Conservation (phyloP, 2,797 vertebrate genomes). For the Melanotaenia nigrans region DNA sequence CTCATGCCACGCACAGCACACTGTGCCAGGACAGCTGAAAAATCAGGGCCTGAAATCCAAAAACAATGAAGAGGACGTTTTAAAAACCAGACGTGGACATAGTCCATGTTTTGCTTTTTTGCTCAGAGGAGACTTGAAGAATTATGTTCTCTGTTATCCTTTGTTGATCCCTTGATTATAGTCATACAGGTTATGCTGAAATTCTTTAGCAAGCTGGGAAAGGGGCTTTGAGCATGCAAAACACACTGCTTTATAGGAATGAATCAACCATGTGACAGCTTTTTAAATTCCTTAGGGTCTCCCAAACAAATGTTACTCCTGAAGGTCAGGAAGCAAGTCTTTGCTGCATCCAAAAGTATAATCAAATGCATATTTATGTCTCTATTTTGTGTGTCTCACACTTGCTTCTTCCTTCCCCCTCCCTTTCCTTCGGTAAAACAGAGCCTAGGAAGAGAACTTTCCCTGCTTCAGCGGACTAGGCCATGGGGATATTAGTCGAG, state of each 20-base stretch:
- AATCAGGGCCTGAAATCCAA: conserved; percentile 55
- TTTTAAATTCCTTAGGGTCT: conserved; percentile 70
- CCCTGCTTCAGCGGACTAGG: conserved; percentile 69
- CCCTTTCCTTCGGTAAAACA: conserved; percentile 36
- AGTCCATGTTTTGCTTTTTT: conserved; percentile 58
- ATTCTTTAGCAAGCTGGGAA: conserved; percentile 76
- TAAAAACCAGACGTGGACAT: conserved; percentile 42
- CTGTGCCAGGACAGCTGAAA: conserved; percentile 70
- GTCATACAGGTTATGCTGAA: conserved; percentile 71
- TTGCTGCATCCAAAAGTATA: conserved; percentile 70
- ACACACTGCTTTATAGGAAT: conserved; percentile 70
- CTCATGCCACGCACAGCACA: conserved; percentile 60
- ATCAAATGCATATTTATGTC: conserved; percentile 70
- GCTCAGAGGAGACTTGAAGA: conserved; percentile 62
- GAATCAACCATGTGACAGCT: conserved; percentile 73
- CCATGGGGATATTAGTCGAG: conserved; percentile 80
- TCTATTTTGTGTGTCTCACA: conserved; percentile 51
- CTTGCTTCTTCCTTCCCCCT: conserved; percentile 2
- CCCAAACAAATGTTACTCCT: conserved; percentile 74
- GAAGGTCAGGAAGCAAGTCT: conserved; percentile 65
- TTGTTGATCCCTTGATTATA: conserved; percentile 77
- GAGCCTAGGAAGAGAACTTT: conserved; percentile 47
- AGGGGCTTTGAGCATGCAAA: conserved; percentile 68
- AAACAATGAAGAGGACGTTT: conserved; percentile 60
- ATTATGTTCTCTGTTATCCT: conserved; percentile 72